Percentiles rank a stretch among this genome's conserved stretches.
Conservation (phyloP, 2,888 invertebrate genomes). For the Willowsia nigromaculata region DNA sequence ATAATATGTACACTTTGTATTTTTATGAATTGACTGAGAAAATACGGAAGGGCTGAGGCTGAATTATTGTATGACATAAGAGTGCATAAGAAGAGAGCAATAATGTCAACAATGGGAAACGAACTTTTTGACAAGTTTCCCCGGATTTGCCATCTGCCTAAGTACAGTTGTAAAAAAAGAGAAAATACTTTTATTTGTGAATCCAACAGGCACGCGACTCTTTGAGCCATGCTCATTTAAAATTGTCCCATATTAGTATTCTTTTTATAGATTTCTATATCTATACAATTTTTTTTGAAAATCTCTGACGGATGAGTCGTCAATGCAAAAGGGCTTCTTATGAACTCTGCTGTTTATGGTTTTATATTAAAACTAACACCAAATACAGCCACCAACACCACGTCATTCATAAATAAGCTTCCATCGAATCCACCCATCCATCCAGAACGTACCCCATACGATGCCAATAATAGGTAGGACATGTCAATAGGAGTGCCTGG, state of each 20-base stretch:
- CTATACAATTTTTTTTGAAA: constrained; percentile 45
- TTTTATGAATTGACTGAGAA: constrained; percentile 34
- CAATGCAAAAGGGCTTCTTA: constrained; percentile 9
- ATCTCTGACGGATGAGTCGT: constrained; percentile 60
- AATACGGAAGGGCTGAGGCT: constrained; percentile 19
- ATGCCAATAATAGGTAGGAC: constrained; percentile 66
- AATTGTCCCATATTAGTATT: constrained; percentile 18
- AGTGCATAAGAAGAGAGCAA: not conserved
- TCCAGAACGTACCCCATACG: constrained; percentile 50
- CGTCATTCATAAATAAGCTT: constrained; percentile 65
- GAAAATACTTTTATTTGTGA: constrained; percentile 49
- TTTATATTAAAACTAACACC: constrained; percentile 59
- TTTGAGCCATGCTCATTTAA: not conserved
- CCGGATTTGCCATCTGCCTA: constrained; percentile 57
- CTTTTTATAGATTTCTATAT: not conserved
- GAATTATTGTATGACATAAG: not conserved
- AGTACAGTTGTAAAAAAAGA: constrained; percentile 56
- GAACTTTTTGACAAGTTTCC: constrained; percentile 65
- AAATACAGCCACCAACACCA: constrained; percentile 57
- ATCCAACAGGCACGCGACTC: constrained; percentile 61
- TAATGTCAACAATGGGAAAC: constrained; percentile 44
- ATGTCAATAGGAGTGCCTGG: constrained; percentile 55
- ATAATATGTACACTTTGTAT: not conserved
- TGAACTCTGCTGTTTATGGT: constrained; percentile 47
- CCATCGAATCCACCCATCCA: constrained; percentile 45